Evolutionary conservation across 2,797 vertebrate species (phyloP).

Genomic region (Stomatorhinus walkeri): DNA sequence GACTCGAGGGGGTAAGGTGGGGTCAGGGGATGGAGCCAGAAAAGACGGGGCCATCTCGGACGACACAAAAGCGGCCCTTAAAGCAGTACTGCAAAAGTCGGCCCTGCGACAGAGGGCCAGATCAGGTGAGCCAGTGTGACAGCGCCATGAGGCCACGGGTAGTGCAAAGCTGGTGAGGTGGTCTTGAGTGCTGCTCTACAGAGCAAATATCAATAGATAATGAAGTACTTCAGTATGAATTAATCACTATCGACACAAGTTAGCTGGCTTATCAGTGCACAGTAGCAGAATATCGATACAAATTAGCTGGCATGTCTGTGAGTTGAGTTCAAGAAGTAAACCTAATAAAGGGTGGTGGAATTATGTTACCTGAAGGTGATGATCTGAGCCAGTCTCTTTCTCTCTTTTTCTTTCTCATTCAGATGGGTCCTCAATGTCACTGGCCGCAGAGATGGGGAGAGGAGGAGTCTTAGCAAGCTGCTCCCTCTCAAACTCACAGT

Average conservation of each 20-base stretch:
- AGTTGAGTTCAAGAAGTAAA: neutral
- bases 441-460: conserved; percentile 41
- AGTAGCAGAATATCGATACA: neutral
- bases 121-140: conserved; percentile 53
- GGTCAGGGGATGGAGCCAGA: conserved; percentile 55
- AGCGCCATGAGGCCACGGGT: neutral
- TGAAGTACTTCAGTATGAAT: neutral
- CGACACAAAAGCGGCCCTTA: conserved; percentile 87
- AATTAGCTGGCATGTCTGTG: neutral
- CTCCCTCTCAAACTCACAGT: conserved; percentile 29
- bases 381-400: neutral
- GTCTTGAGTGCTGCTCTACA: neutral
- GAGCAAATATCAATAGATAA: neutral
- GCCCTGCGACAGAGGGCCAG: conserved; percentile 74
- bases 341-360: neutral
- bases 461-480: conserved; percentile 41
- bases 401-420: conserved; percentile 31
- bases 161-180: neutral
- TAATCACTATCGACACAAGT: neutral
- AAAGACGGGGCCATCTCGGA: conserved; percentile 85
- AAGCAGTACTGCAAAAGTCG: conserved; percentile 79
- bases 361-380: neutral
- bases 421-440: conserved; percentile 52
- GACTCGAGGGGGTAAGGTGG: conserved; percentile 51
- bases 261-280: neutral